Evolutionary conservation across 2,797 vertebrate species (phyloP).

Genomic region (Streptopelia turtur): DNA sequence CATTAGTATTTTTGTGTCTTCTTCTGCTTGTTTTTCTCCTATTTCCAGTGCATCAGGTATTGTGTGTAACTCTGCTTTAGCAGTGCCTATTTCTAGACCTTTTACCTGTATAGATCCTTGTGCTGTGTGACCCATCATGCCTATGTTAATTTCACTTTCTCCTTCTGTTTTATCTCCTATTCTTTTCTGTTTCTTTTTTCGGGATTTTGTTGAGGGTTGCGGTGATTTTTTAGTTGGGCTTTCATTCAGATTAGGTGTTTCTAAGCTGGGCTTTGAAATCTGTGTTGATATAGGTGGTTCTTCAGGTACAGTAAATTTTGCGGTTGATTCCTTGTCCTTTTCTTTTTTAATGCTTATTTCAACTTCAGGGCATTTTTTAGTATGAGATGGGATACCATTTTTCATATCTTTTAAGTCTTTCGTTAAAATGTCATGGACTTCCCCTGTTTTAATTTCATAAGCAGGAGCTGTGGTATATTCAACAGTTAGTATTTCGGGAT

Average conservation of each 20-base stretch:
- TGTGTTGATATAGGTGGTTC: not conserved
- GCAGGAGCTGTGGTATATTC: slow-evolving; percentile 36
- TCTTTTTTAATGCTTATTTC: slow-evolving; percentile 77
- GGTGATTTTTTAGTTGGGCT: not conserved
- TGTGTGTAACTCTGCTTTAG: slow-evolving; percentile 76
- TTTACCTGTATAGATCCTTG: not conserved
- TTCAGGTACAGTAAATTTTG: not conserved
- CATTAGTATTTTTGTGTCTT: not conserved
- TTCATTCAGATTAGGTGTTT: not conserved
- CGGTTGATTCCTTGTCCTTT: slow-evolving; percentile 52
- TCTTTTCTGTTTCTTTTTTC: slow-evolving; percentile 60
- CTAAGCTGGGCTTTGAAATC: not conserved
- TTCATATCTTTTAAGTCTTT: slow-evolving; percentile 47
- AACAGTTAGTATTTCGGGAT: slow-evolving; percentile 27
- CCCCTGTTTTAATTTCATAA: slow-evolving; percentile 1
- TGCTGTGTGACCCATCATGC: accelerated
- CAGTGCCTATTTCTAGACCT: slow-evolving; percentile 16
- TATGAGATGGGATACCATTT: slow-evolving; percentile 58
- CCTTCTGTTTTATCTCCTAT: not conserved
- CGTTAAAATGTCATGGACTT: slow-evolving; percentile 35
- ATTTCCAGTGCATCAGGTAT: slow-evolving; percentile 53
- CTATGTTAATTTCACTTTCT: not conserved
- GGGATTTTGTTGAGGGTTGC: slow-evolving; percentile 1
- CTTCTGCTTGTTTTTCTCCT: not conserved
- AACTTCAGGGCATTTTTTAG: slow-evolving; percentile 62